Base-by-base conservation (phyloP, 2,888 invertebrate species). In the Chalcosyrphus nemorum region DNA sequence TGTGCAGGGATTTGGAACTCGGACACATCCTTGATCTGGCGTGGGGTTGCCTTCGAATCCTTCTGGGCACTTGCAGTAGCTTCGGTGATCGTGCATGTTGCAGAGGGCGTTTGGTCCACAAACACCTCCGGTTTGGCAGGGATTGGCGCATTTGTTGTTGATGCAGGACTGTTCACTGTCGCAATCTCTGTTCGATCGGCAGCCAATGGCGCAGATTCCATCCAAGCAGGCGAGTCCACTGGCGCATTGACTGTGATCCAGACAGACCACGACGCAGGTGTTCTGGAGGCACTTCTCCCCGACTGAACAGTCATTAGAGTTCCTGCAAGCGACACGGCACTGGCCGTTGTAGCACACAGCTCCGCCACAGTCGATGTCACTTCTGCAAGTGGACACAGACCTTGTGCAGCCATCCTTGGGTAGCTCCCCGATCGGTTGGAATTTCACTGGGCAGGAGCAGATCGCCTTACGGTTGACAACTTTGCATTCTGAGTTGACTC, bases 21-120 rank as follows among this genome's bases (percentile, higher is more conserved):
- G 93, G 4, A 97, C 95, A 89, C 98, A 98, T 4, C 97, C 97
- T 91, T 97, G 96, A 89, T 97, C 95, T 0, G 97, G 95, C 13
- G 95, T 95, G 13, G 97, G 97, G 89, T 96, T 96, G 1, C 96
- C 97, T 90, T 96, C 95, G 89, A 98, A 98, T 32, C 97, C 97
- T 61, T 94, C 92, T 0, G 97, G 97, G 88, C 98, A 97, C 82
- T 94, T 94, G 89, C 98, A 98, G 63, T 93, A 93, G 0, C 95
- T 95, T 52, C 93, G 93, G 88, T 97, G 97, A 89, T 96, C 94
- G 29, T 94, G 92, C 89, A 95, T 95, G 59, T 94, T 94, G 90
- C 97, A 97, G 24, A 96, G 92, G 0, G 97, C 95, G 90, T 97
- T 97, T 0, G 96, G 95, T 6, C 97, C 97, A 89, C 97, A 97